phyloP scores from a whole-genome alignment of 2,113 vertebrate species.

The Rousettus leschenaultii region DNA sequence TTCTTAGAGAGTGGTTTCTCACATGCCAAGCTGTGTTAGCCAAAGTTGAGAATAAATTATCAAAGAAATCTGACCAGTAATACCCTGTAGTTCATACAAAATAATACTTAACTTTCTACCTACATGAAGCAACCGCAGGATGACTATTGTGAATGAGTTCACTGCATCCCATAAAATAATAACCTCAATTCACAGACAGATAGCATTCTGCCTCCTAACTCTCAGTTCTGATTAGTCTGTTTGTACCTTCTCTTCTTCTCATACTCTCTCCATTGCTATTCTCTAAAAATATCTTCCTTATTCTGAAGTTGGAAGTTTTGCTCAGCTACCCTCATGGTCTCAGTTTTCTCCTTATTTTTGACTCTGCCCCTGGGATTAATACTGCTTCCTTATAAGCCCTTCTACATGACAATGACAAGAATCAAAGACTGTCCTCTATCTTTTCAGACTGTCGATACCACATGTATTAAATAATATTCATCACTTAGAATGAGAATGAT shows the following conservation, averaged over 20 bases:
- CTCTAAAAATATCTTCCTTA: background rate
- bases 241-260: background rate
- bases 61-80: background rate
- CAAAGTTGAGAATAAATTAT: constrained; percentile 61
- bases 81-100: background rate
- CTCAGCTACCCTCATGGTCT: background rate
- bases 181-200: background rate
- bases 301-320: background rate
- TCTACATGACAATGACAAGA: background rate
- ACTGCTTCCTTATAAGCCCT: background rate
- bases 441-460: background rate
- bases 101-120: background rate
- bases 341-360: background rate
- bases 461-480: background rate
- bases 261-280: background rate
- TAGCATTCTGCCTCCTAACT: background rate
- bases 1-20: constrained; percentile 49
- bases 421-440: background rate
- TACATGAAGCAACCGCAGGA: background rate
- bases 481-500: background rate
- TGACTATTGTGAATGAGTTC: background rate
- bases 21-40: constrained; percentile 39
- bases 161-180: background rate
- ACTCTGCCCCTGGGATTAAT: background rate
- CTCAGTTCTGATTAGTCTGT: background rate